Evolutionary conservation across 2,797 vertebrate genomes (phyloP).

Genomic region (Saxicola maurus): DNA sequence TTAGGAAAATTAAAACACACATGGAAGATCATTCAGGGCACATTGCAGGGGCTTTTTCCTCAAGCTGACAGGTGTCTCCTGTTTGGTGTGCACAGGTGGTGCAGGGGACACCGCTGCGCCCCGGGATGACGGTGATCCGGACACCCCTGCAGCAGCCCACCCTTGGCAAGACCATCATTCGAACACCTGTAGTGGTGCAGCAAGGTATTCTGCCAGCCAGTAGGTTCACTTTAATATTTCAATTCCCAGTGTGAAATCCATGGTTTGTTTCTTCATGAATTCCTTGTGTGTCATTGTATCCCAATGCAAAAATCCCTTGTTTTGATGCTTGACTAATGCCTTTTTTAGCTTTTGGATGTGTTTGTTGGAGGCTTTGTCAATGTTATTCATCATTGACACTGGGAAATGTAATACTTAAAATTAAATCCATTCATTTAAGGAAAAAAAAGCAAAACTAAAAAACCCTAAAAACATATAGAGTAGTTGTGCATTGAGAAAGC

Average conservation of each 20-base stretch:
- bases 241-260: neutral
- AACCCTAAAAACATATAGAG: neutral
- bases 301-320: neutral
- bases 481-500: neutral
- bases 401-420: neutral
- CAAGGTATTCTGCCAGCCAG: conserved; percentile 81
- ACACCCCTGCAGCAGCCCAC: conserved; percentile 86
- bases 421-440: neutral
- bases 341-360: neutral
- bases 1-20: neutral
- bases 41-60: neutral
- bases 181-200: conserved; percentile 91
- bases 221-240: conserved; percentile 47
- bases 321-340: neutral
- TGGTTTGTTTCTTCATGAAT: conserved; percentile 14
- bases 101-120: conserved; percentile 82
- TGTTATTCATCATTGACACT: neutral
- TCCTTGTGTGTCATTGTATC: neutral
- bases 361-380: neutral
- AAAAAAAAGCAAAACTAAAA: neutral
- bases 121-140: conserved; percentile 92
- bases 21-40: neutral
- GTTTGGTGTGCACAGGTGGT: conserved; percentile 77
- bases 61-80: neutral
- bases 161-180: conserved; percentile 88